Conservation (phyloP, 2,113 vertebrate species). For the Chaetodon auriga region DNA sequence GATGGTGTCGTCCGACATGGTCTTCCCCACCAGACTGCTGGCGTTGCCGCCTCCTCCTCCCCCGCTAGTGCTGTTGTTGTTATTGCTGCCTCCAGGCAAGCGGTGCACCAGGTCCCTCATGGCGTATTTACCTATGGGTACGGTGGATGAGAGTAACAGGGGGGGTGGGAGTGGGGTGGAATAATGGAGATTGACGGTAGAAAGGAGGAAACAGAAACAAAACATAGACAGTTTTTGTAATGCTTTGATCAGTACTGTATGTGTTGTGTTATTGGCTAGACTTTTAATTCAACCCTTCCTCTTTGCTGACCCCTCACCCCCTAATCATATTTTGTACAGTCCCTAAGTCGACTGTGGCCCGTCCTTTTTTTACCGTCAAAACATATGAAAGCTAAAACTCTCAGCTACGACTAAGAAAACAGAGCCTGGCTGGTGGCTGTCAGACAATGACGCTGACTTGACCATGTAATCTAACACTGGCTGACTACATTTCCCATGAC, state of each 20-base stretch:
- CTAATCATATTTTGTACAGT: background rate
- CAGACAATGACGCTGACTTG: constrained; percentile 30
- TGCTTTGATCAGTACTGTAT: background rate
- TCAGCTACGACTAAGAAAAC: background rate
- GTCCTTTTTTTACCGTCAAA: background rate
- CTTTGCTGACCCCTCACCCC: background rate
- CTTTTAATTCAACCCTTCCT: background rate
- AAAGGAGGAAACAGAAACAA: background rate
- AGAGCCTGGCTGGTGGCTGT: constrained; percentile 1
- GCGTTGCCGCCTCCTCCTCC: constrained; percentile 73
- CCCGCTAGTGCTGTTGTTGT: constrained; percentile 76
- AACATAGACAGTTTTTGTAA: background rate
- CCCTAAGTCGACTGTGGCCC: background rate
- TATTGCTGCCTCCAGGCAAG: constrained; percentile 92
- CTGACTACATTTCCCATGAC: constrained; percentile 68
- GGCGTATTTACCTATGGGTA: constrained; percentile 91
- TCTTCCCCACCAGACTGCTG: constrained; percentile 85
- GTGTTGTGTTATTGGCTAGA: too few relatives aligned
- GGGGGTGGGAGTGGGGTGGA: background rate
- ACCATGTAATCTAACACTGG: constrained; percentile 33
- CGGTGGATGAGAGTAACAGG: background rate
- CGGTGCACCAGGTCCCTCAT: constrained; percentile 97
- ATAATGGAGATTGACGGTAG: background rate
- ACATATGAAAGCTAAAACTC: background rate
- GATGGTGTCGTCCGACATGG: constrained; percentile 97